Evolutionary conservation across 2,888 invertebrate genomes (phyloP).

Genomic region (Nipponacmea schrenckii): DNA sequence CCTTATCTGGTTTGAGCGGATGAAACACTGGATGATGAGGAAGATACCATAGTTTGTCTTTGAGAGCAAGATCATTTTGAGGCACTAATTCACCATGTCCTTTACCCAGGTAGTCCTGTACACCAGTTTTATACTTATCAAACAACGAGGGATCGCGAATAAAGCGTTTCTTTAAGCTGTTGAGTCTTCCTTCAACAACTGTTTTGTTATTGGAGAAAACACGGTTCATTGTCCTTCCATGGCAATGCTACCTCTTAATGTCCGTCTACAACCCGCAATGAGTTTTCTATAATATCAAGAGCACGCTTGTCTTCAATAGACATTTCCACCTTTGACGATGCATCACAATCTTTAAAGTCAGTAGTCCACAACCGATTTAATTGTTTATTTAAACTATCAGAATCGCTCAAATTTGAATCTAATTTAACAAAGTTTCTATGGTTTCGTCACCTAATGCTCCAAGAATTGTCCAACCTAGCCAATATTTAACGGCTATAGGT

Average conservation of each 20-base stretch:
- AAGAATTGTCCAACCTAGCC: neutral
- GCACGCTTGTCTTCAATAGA: neutral
- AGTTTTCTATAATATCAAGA: neutral
- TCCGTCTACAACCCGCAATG: neutral
- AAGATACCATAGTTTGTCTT: neutral
- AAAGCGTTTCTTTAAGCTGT: neutral
- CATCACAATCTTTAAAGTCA: neutral
- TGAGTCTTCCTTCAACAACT: neutral
- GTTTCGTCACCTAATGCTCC: neutral
- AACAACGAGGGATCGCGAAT: neutral
- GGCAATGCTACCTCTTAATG: neutral
- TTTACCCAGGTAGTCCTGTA: neutral
- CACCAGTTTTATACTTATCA: neutral
- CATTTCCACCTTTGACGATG: neutral
- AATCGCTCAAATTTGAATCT: neutral
- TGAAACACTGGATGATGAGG: conserved; percentile 18
- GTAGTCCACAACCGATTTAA: neutral
- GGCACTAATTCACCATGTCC: neutral
- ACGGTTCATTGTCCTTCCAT: neutral
- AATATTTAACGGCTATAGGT: neutral
- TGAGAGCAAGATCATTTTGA: neutral
- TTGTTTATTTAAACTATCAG: neutral
- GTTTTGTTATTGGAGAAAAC: neutral
- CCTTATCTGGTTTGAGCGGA: conserved; percentile 19
- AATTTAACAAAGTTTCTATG: neutral